Evolutionary conservation across 1,140 invertebrate species (phyloP), one percentile per base, ranked within the genome.

Genomic region (Anastatus disparis): DNA sequence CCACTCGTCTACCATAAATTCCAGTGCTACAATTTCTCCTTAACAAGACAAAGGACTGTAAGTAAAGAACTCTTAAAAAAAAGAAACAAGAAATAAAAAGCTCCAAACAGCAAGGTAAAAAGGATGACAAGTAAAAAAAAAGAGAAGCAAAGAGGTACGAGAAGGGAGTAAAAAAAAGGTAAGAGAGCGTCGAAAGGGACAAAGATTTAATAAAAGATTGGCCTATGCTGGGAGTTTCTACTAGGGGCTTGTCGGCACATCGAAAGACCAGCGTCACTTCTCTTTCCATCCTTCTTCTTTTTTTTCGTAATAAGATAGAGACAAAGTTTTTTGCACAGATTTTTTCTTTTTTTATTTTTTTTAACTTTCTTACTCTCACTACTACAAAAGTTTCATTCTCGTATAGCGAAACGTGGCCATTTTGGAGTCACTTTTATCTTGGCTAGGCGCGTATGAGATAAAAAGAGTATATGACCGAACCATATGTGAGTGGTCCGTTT

Each of bases 201-300:
- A n/a, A 70, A 78, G 76, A 80, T 78, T 78, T 79, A 78, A 79
- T 80, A 80, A 78, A 80, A 79, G 76, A 75, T 80, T 79, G 70
- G 71, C 67, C 55, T 55, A 52, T 62, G 59, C 42, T 62, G 27
- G 13, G 48, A 59, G n/a, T 20, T 31, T 13, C 26, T 15, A 9
- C 15, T 15, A 26, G 2, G 12, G 10, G 13, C 26, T 12, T 27
- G 52, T 31, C 52, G n/a, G 42, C 9, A 15, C 53, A 48, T 35
- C 63, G 44, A 70, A n/a, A 13, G 46, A 13, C n/a, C 17, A 2
- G 53, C 20, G 53, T 9, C 20, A 56, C 53, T n/a, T 38, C 52
- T 27, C n/a, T n/a, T n/a, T n/a, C n/a, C 12, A 7, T 13, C 50
- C 31, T 1, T 1, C 29, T 44, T 15, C n/a, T 17, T 44, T 17